Evolutionary conservation across 2,797 vertebrate genomes (phyloP).

Genomic region (Australoheros facetus): DNA sequence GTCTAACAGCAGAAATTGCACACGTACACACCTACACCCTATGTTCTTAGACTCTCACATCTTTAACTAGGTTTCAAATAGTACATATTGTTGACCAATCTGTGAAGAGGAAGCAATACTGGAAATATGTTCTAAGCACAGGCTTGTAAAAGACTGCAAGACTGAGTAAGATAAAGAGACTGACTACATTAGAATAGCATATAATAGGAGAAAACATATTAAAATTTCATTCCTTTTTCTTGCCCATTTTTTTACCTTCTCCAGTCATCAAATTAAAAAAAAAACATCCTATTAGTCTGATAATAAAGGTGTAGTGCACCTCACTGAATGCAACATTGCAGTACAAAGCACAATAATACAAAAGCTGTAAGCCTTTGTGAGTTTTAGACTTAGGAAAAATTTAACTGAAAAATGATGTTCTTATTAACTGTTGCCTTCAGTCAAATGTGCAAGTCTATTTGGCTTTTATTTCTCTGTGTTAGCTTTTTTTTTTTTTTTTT

Average conservation of each 20-base stretch:
- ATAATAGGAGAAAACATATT: slow-evolving; percentile 71
- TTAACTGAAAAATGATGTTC: neutral
- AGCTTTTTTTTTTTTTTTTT: neutral
- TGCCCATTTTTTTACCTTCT: slow-evolving; percentile 68
- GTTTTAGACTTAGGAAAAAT: slow-evolving; percentile 76
- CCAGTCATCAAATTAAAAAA: slow-evolving; percentile 89
- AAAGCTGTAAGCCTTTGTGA: slow-evolving; percentile 68
- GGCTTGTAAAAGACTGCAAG: neutral
- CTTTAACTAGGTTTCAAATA: slow-evolving; percentile 19
- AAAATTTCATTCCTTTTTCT: slow-evolving; percentile 82
- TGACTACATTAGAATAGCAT: slow-evolving; percentile 62
- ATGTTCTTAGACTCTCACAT: slow-evolving; percentile 6
- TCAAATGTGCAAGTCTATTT: slow-evolving; percentile 11
- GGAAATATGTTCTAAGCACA: neutral
- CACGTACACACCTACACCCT: neutral
- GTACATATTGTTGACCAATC: slow-evolving; percentile 1
- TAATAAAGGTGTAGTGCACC: slow-evolving; percentile 86
- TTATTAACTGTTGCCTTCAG: neutral
- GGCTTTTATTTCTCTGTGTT: slow-evolving; percentile 28
- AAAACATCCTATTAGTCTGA: slow-evolving; percentile 81
- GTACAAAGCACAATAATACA: slow-evolving; percentile 60
- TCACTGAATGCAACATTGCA: slow-evolving; percentile 86
- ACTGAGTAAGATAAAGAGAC: neutral
- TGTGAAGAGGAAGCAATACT: neutral
- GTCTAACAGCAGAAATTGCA: slow-evolving; percentile 1